These are phyloP conservation scores for Sapajus apella DNA, from an alignment of 2,113 vertebrate species.

Conservation along the genomic window DNA sequence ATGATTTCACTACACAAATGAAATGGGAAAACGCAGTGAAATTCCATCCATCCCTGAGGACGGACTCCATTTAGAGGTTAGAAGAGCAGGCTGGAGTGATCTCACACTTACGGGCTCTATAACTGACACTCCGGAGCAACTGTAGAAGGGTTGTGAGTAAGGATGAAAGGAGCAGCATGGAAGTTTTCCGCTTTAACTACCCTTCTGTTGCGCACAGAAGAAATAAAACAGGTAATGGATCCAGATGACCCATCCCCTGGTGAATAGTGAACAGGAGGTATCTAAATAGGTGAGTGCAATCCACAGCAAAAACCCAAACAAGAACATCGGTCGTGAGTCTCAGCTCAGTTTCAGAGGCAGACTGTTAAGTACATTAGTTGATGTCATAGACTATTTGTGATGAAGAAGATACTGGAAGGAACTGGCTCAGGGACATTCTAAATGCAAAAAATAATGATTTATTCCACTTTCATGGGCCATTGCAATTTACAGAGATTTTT, in stretches of 20 bases:
- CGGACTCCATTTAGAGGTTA: constrained; percentile 73
- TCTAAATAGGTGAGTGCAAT: background rate
- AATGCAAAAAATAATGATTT: background rate
- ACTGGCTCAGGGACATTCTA: background rate
- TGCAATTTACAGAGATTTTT: background rate
- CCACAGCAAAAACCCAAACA: background rate
- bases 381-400: background rate
- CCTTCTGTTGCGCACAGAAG: background rate
- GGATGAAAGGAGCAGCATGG: constrained; percentile 55
- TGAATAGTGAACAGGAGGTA: background rate
- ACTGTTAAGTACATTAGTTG: constrained; percentile 15
- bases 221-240: constrained; percentile 7
- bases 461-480: accelerated
- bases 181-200: constrained; percentile 11
- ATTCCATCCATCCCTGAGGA: constrained; percentile 77
- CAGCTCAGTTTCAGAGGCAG: background rate
- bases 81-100: constrained; percentile 61
- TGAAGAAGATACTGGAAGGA: background rate
- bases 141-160: constrained; percentile 41
- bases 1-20: constrained; percentile 77
- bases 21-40: constrained; percentile 77
- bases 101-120: constrained; percentile 60
- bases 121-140: constrained; percentile 27
- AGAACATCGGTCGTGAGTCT: background rate
- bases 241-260: background rate